phyloP scores from a whole-genome alignment of 1,140 invertebrate species.

The Drosophila littoralis region DNA sequence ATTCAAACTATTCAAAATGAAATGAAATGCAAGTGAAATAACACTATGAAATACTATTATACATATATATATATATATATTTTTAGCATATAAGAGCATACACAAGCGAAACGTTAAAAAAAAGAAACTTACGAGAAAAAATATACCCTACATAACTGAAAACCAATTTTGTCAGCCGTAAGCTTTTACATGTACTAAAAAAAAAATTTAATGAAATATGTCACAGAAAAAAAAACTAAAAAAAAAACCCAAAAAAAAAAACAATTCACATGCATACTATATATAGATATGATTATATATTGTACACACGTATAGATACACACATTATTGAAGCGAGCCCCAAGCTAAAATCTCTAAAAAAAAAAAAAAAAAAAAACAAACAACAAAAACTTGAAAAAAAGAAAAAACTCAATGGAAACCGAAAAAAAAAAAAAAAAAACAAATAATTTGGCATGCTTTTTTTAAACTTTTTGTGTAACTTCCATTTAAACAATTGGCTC shows the following conservation, averaged over 20 bases:
- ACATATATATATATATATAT: constrained; percentile 41
- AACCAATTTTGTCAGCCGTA: constrained; percentile 37
- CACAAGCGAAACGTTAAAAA: constrained; percentile 13
- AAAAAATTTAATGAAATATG: constrained; percentile 11
- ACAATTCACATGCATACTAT: neutral
- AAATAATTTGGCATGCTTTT: too few relatives aligned
- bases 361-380: neutral
- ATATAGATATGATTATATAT: neutral
- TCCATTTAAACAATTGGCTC: neutral
- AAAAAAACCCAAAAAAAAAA: constrained; percentile 31
- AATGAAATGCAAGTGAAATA: constrained; percentile 35
- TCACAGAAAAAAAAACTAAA: constrained; percentile 14
- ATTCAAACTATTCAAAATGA: neutral
- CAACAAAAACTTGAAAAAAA: neutral
- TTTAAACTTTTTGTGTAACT: neutral
- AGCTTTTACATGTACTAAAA: constrained; percentile 36
- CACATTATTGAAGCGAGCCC: constrained; percentile 5
- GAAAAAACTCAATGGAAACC: neutral
- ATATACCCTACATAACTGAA: constrained; percentile 9
- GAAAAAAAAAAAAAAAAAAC: neutral
- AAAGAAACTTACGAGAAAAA: constrained; percentile 7
- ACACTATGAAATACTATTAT: constrained; percentile 40
- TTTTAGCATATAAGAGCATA: constrained; percentile 40
- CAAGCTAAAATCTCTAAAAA: constrained; percentile 16
- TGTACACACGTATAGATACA: constrained; percentile 11